phyloP scores from a whole-genome alignment of 2,113 vertebrate genomes.

The Phyllopteryx taeniolatus region DNA sequence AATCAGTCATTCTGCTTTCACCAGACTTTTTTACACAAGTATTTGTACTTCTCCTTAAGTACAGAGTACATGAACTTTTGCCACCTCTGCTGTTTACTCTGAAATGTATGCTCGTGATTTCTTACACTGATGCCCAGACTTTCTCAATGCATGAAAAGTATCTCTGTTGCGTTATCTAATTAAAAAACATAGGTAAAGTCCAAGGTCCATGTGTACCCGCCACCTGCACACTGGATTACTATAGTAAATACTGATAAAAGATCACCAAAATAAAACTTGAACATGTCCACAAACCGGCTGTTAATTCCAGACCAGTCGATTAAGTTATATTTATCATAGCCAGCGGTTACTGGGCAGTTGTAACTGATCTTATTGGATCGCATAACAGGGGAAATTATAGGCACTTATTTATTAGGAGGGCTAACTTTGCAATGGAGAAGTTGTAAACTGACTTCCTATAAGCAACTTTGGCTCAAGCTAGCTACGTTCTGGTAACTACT shows the following conservation, averaged over 20 bases:
- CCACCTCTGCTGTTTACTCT: too few relatives aligned
- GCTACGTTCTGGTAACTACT: neutral
- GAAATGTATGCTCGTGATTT: too few relatives aligned
- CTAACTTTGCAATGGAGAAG: neutral
- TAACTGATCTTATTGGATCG: constrained; percentile 11
- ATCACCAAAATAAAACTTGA: neutral
- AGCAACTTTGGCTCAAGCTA: neutral
- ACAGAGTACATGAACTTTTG: too few relatives aligned
- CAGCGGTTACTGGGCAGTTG: neutral
- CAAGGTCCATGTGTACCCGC: neutral
- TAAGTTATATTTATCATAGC: neutral
- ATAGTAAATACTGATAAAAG: neutral
- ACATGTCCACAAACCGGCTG: neutral
- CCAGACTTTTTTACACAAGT: too few relatives aligned
- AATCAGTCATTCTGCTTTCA: too few relatives aligned
- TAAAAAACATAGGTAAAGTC: neutral
- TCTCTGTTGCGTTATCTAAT: neutral
- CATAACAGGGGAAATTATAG: neutral
- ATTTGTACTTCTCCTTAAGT: too few relatives aligned
- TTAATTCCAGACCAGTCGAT: neutral
- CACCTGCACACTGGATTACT: neutral
- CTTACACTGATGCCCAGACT: neutral
- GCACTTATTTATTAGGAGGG: neutral
- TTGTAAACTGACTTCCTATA: neutral
- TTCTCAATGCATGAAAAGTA: neutral